phyloP scores from a whole-genome alignment of 1,140 invertebrate genomes.

The Arion vulgaris region DNA sequence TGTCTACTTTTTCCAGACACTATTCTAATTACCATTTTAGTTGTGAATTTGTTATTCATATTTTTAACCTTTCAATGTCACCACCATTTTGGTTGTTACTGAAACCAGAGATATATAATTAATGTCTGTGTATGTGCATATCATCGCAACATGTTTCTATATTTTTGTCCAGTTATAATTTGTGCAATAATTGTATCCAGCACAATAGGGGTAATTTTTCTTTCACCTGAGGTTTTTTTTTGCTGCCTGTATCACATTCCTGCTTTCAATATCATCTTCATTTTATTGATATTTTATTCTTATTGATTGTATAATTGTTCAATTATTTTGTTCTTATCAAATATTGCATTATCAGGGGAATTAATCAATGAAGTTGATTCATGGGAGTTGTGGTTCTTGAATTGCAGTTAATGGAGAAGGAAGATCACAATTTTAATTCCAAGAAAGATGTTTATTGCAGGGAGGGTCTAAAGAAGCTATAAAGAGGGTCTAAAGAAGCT shows the following conservation, averaged over 20 bases:
- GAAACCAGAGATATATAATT: background rate
- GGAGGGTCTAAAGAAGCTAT: no score
- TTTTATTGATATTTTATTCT: no score
- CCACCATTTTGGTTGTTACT: background rate
- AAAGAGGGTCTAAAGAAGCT: no score
- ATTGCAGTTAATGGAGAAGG: no score
- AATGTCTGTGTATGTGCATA: background rate
- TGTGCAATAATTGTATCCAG: background rate
- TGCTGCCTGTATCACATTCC: background rate
- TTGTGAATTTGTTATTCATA: background rate
- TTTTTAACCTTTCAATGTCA: no score
- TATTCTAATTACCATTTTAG: background rate
- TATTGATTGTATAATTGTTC: no score
- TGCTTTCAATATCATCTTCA: background rate
- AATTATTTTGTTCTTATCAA: no score
- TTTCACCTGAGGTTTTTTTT: background rate
- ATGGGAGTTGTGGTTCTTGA: no score
- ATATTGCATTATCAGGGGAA: no score
- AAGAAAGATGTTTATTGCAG: no score
- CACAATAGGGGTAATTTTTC: background rate
- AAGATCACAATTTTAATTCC: no score
- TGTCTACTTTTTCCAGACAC: background rate
- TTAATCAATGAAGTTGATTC: no score
- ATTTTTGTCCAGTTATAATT: background rate
- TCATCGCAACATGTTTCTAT: background rate